These are phyloP conservation scores for Globicephala melas DNA, from an alignment of 2,113 vertebrate species.

Conservation along the genomic window DNA sequence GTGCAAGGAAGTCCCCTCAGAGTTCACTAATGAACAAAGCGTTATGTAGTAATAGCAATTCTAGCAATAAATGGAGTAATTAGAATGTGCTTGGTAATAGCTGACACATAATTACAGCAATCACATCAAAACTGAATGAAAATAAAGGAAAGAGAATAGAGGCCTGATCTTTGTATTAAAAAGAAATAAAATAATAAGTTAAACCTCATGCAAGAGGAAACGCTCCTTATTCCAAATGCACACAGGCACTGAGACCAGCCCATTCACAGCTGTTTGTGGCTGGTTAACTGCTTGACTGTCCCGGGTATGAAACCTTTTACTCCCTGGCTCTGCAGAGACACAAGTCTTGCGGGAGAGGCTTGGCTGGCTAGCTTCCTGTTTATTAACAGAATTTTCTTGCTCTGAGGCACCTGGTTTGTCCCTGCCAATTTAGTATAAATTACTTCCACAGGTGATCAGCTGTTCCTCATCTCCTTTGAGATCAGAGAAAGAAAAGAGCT, in stretches of 20 bases:
- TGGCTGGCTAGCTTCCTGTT: constrained; percentile 16
- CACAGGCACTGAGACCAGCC: background rate
- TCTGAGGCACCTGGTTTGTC: background rate
- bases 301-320: background rate
- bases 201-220: constrained; percentile 32
- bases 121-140: constrained; percentile 59
- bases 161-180: constrained; percentile 40
- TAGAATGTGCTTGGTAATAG: constrained; percentile 65
- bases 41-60: constrained; percentile 42
- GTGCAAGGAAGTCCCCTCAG: constrained; percentile 41
- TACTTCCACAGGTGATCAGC: constrained; percentile 39
- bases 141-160: constrained; percentile 48
- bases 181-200: constrained; percentile 55
- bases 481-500: background rate
- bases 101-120: constrained; percentile 47
- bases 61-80: constrained; percentile 60
- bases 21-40: constrained; percentile 60
- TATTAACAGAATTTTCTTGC: constrained; percentile 20
- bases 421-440: constrained; percentile 39
- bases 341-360: background rate
- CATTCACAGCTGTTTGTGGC: background rate
- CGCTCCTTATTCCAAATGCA: background rate
- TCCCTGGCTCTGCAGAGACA: background rate
- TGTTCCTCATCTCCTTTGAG: constrained; percentile 20
- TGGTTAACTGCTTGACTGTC: background rate